Conservation (phyloP, 2,888 invertebrate species). For the Drosophila dives region DNA sequence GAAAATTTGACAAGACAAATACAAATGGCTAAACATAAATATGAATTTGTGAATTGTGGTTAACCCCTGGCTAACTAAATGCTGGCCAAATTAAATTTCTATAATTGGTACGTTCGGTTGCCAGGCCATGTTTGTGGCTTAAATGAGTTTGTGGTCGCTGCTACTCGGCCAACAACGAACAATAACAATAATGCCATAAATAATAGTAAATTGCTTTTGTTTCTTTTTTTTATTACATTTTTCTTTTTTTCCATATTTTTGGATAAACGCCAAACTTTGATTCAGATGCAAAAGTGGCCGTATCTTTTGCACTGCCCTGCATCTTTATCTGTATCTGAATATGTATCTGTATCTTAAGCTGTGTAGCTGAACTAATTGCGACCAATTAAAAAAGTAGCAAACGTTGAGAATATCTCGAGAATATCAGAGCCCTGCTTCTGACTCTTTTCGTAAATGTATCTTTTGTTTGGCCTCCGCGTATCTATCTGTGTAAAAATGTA, state of each 20-base stretch:
- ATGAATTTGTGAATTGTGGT: constrained; percentile 8
- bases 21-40: constrained; percentile 37
- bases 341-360: neutral
- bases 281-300: neutral
- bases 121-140: constrained; percentile 16
- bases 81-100: constrained; percentile 33
- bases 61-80: constrained; percentile 16
- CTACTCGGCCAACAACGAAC: constrained; percentile 8
- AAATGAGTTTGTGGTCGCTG: constrained; percentile 31
- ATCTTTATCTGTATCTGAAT: neutral
- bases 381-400: neutral
- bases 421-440: neutral
- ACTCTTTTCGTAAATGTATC: neutral
- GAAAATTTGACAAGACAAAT: constrained; percentile 1
- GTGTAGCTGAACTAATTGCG: constrained; percentile 2
- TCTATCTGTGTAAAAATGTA: constrained; percentile 6
- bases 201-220: constrained; percentile 26
- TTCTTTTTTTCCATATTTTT: neutral
- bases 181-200: constrained; percentile 28
- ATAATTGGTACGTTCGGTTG: constrained; percentile 27
- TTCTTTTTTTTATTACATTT: neutral
- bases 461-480: constrained; percentile 9
- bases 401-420: constrained; percentile 17
- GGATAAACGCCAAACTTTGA: neutral
- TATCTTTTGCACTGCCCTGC: neutral